A percentile compares a stretch with the other conserved stretches of the same genome.
Conservation (phyloP, 2,113 vertebrate genomes). For the Albula glossodonta region DNA sequence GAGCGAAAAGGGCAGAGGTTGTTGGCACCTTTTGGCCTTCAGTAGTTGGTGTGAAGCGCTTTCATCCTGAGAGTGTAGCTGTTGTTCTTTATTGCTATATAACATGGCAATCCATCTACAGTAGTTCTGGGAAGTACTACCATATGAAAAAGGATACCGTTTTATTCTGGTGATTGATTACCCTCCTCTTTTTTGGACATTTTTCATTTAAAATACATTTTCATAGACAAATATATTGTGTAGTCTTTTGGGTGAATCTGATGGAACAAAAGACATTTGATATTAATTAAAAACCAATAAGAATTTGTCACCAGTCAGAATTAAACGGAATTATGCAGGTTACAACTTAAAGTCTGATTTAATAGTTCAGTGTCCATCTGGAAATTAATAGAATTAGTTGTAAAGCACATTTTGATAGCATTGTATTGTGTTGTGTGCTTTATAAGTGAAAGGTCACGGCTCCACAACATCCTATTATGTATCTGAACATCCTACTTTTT, state of each 20-base stretch:
- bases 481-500: no score
- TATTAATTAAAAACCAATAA: background rate
- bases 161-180: no score
- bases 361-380: background rate
- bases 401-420: no score
- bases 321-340: no score
- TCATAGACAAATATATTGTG: background rate
- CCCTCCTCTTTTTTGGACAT: no score
- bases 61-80: background rate
- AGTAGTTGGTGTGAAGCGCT: slow-evolving; percentile 16
- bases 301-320: no score
- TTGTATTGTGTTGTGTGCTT: no score
- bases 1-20: background rate
- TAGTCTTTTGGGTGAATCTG: background rate
- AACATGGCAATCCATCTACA: background rate
- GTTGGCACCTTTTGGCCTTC: slow-evolving; percentile 27
- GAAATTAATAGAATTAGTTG: background rate
- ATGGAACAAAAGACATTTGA: background rate
- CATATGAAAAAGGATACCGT: background rate
- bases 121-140: background rate
- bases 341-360: no score
- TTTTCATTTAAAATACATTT: no score
- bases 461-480: no score
- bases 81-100: slow-evolving; percentile 18
- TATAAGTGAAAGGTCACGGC: no score